Conservation (phyloP, 2,797 vertebrate genomes). For the Centroberyx gerrardi region DNA sequence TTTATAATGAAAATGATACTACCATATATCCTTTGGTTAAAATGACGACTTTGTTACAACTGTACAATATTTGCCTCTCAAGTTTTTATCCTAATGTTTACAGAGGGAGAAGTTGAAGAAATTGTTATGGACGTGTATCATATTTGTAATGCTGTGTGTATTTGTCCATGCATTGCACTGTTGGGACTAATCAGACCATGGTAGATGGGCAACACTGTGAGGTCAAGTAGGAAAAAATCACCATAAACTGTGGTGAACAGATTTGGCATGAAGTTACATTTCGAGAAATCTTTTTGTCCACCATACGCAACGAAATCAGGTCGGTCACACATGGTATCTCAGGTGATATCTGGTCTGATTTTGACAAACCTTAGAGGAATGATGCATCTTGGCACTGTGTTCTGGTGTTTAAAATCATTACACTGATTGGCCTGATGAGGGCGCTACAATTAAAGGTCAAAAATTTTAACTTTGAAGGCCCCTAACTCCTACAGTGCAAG, state of each 20-base stretch:
- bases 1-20: constrained; percentile 42
- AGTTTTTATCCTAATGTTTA: constrained; percentile 65
- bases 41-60: constrained; percentile 46
- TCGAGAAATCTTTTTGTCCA: too few species aligned
- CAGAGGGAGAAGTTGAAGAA: constrained; percentile 43
- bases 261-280: neutral
- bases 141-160: constrained; percentile 48
- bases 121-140: constrained; percentile 46
- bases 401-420: too few species aligned
- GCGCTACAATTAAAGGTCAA: too few species aligned
- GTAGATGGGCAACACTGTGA: constrained; percentile 25
- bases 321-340: neutral
- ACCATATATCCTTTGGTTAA: constrained; percentile 42
- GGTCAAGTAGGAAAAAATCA: neutral
- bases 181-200: constrained; percentile 49
- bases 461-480: too few species aligned
- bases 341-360: neutral
- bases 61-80: constrained; percentile 54
- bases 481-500: too few species aligned
- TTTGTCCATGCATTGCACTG: constrained; percentile 48
- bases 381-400: too few species aligned
- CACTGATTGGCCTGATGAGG: too few species aligned
- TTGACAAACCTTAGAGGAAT: neutral
- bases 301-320: too few species aligned
- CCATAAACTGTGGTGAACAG: neutral